Base-by-base conservation (phyloP, 2,888 invertebrate species). In the Hydrotaea cyrtoneurina region DNA sequence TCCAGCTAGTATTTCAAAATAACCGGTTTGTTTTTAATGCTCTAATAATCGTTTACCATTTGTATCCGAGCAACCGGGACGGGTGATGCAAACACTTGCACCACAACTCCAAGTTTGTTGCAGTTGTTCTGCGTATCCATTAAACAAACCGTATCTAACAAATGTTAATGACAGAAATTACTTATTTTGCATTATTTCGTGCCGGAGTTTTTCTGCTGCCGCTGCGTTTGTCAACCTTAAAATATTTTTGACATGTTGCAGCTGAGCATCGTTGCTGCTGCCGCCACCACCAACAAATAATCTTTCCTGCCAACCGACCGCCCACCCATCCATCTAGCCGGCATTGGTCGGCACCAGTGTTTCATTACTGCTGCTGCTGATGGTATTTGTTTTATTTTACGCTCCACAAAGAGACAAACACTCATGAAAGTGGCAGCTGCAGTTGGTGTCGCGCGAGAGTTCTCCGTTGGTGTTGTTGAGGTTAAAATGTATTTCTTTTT, bases 361-460 rank as follows among this genome's bases (percentile, higher is more conserved):
- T 62, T 62, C 62, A 31, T 62, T 62, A 62, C 62, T 31, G 19
- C 21, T 46, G 17, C 64, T 11, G 13, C 5, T 87, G 86, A 87
- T 88, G 89, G 87, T 89, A n/a, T 39, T 36, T 59, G 36, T 43
- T 59, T 74, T 39, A 43, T 39, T 31, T 74, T 59, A 15, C 59
- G n/a, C 55, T 55, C 17, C 21, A 23, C n/a, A 23, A 26, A 2
- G 50, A 50, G 50, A 2, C 59, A 59, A 23, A 59, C 23, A 64
- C 64, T 50, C 15, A 0, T n/a, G n/a, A 50, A 69, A 26, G 23
- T 69, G 19, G 8, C 50, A 59, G 23, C 26, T 23, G 59, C 50
- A 39, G 39, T 39, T 69, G 39, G 17, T 66, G 50, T n/a, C 50
- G 50, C 50, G 50, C 13, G 15, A 1, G 31, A 71, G 15, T 21